Evolutionary conservation across 2,888 invertebrate genomes (phyloP).

Genomic region (Phania funesta): DNA sequence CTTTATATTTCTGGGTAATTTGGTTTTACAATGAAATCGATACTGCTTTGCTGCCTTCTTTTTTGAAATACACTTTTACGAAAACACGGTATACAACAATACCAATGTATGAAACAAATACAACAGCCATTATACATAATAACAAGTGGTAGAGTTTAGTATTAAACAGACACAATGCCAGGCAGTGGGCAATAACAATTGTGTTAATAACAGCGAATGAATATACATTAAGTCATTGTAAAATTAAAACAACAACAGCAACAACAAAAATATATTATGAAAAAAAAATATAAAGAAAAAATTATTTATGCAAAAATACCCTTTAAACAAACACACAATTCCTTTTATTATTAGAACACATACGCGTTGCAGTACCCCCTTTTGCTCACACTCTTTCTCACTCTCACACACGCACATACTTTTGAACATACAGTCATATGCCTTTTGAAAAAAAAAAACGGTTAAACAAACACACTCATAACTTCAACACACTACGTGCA

Average conservation of each 20-base stretch:
- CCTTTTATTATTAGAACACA: constrained; percentile 24
- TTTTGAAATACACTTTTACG: too few relatives aligned
- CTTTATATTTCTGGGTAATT: constrained; percentile 34
- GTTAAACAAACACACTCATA: too few relatives aligned
- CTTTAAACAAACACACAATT: constrained; percentile 45
- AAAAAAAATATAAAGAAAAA: too few relatives aligned
- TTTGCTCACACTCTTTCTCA: too few relatives aligned
- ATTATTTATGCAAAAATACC: constrained; percentile 74
- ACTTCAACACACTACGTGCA: too few relatives aligned
- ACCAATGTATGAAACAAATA: not conserved
- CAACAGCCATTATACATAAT: constrained; percentile 5
- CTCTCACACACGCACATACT: too few relatives aligned
- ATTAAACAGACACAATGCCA: not conserved
- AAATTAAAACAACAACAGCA: constrained; percentile 21
- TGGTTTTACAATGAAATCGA: constrained; percentile 48
- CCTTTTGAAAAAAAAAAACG: too few relatives aligned
- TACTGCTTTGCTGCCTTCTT: not conserved
- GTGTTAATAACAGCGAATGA: constrained; percentile 51
- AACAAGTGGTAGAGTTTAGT: constrained; percentile 15
- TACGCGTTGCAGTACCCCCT: not conserved
- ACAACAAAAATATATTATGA: constrained; percentile 19
- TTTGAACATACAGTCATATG: too few relatives aligned
- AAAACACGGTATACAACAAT: not conserved
- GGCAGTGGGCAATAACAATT: constrained; percentile 49
- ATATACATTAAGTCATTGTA: constrained; percentile 76